Percentiles rank a stretch among this genome's conserved stretches.
Evolutionary conservation across 2,113 vertebrate genomes (phyloP).

Genomic region (Numenius arquata): DNA sequence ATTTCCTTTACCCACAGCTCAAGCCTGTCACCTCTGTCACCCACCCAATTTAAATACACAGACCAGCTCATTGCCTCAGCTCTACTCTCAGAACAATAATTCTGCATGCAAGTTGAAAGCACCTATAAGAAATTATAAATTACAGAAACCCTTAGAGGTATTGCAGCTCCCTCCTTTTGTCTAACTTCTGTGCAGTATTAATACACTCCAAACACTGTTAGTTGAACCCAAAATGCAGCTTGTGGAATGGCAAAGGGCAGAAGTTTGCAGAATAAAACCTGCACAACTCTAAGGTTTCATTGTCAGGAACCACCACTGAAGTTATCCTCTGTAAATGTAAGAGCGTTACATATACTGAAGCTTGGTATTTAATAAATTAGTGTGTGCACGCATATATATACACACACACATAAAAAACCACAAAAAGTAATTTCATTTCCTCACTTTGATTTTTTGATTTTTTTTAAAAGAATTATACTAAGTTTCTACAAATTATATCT

Average conservation of each 20-base stretch:
- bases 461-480: background rate
- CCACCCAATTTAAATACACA: background rate
- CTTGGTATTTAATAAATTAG: background rate
- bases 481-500: background rate
- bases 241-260: background rate
- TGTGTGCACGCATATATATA: background rate
- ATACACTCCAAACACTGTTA: background rate
- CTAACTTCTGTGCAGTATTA: background rate
- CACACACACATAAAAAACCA: accelerated
- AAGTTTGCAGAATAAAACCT: background rate
- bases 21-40: background rate
- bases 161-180: background rate
- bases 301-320: background rate
- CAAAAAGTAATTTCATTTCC: background rate
- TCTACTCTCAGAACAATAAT: background rate
- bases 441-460: background rate
- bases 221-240: background rate
- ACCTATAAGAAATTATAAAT: background rate
- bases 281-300: background rate
- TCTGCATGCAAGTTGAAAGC: background rate
- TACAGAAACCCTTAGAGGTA: background rate
- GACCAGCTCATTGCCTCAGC: background rate
- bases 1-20: background rate
- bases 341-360: background rate
- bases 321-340: background rate